These are phyloP conservation scores for Ochropleura leucogaster DNA, from an alignment of 2,888 invertebrate genomes.

Conservation along the genomic window DNA sequence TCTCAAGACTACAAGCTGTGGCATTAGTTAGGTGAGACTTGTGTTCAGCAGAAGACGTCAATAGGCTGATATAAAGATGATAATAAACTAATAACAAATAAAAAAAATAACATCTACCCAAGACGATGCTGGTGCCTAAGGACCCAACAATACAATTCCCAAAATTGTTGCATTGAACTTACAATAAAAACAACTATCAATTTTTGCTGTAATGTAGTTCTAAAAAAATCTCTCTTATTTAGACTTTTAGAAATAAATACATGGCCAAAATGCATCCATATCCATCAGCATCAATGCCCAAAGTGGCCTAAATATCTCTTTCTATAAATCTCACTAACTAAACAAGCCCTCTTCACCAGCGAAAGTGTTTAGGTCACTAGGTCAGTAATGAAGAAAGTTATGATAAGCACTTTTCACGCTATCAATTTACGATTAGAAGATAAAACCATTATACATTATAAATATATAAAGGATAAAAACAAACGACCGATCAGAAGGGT, in stretches of 20 bases:
- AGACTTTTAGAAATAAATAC: neutral
- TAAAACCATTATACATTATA: slow-evolving; percentile 19
- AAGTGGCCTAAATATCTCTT: neutral
- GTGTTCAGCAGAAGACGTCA: too few relatives aligned
- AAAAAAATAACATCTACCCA: neutral
- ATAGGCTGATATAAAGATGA: too few relatives aligned
- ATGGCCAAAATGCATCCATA: neutral
- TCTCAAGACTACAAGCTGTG: too few relatives aligned
- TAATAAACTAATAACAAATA: neutral
- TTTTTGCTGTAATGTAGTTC: neutral
- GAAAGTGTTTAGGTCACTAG: slow-evolving; percentile 19
- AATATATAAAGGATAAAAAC: slow-evolving; percentile 22
- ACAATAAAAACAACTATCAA: slow-evolving; percentile 26
- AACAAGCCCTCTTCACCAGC: neutral
- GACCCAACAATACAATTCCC: neutral
- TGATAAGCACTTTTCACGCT: slow-evolving; percentile 8
- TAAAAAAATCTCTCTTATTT: neutral
- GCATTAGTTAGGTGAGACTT: too few relatives aligned
- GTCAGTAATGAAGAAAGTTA: slow-evolving; percentile 29
- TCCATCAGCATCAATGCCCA: neutral
- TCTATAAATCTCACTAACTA: neutral
- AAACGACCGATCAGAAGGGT: neutral
- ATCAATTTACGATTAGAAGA: slow-evolving; percentile 19
- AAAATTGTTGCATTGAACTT: neutral
- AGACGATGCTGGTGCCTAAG: neutral